Percentiles rank a stretch among this genome's conserved stretches.
Conservation (phyloP, 2,113 vertebrate genomes). For the Cheilinus undulatus region DNA sequence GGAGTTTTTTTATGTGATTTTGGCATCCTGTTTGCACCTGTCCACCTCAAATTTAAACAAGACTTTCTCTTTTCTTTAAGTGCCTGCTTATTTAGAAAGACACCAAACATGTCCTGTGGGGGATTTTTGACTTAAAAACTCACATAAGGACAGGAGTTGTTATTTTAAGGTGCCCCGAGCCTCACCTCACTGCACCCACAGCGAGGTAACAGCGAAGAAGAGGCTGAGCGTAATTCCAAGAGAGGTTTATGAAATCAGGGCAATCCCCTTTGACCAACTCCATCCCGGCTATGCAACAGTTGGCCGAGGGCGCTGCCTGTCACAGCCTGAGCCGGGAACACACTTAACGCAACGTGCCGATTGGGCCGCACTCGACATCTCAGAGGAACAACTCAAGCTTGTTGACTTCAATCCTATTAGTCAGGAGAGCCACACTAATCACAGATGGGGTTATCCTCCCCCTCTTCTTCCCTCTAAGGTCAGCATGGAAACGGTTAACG, state of each 20-base stretch:
- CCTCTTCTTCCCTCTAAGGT: conserved; percentile 17
- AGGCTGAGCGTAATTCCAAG: conserved; percentile 67
- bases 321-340: conserved; percentile 53
- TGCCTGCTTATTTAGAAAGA: not conserved
- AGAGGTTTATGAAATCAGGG: conserved; percentile 78
- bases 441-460: conserved; percentile 61
- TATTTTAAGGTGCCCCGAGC: conserved; percentile 1
- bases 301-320: conserved; percentile 63
- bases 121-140: not conserved
- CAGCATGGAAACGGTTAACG: conserved; percentile 67
- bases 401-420: conserved; percentile 83
- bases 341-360: conserved; percentile 48
- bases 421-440: conserved; percentile 73
- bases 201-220: conserved; percentile 54
- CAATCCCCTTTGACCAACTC: conserved; percentile 76
- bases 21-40: too few relatives aligned
- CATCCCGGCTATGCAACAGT: conserved; percentile 71
- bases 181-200: conserved; percentile 6
- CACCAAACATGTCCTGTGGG: not conserved
- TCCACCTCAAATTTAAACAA: too few relatives aligned
- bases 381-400: conserved; percentile 73
- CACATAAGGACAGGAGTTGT: conserved; percentile 4
- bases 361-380: conserved; percentile 59
- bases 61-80: not conserved
- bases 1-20: too few relatives aligned